These are phyloP conservation scores for Bubo blakistoni DNA, from an alignment of 2,113 vertebrate genomes.

Conservation along the genomic window DNA sequence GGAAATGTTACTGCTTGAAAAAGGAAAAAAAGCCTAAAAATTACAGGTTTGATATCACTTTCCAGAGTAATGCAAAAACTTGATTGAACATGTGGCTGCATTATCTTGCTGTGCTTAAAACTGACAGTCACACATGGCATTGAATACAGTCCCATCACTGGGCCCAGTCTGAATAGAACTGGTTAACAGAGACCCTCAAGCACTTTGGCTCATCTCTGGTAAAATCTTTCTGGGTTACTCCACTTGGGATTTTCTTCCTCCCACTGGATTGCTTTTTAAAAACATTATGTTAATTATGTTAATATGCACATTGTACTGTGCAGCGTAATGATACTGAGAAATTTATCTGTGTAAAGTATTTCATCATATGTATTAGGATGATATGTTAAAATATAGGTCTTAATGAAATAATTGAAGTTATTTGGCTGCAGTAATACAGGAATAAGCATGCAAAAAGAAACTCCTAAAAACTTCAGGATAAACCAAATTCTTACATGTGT, in stretches of 20 bases:
- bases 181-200: neutral
- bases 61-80: neutral
- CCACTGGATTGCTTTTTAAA: neutral
- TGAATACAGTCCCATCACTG: neutral
- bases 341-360: neutral
- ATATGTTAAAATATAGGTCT: neutral
- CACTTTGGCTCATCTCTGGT: neutral
- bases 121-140: neutral
- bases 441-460: neutral
- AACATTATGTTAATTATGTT: neutral
- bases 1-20: neutral
- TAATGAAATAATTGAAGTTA: neutral
- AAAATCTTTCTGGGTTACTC: neutral
- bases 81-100: neutral
- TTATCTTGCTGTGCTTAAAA: neutral
- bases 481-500: neutral
- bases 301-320: neutral
- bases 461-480: neutral
- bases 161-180: neutral
- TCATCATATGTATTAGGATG: neutral
- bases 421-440: neutral
- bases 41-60: neutral
- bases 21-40: neutral
- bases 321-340: neutral
- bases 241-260: accelerated